Evolutionary conservation across 2,888 invertebrate species (phyloP).

Genomic region (Pterostichus madidus): DNA sequence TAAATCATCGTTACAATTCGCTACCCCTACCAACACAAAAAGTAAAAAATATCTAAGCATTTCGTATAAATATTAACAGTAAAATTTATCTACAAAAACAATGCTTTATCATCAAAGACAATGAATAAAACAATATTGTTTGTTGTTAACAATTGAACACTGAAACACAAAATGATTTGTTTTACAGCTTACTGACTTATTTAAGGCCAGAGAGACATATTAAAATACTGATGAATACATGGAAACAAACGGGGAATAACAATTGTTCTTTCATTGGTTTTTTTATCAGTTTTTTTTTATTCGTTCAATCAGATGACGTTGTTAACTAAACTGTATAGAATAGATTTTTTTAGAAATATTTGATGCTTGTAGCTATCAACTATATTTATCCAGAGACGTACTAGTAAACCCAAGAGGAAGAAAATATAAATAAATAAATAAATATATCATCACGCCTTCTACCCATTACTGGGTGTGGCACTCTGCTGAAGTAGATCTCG

Average conservation of each 20-base stretch:
- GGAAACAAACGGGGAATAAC: constrained; percentile 20
- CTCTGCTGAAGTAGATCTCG: no score
- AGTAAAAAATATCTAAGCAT: neutral
- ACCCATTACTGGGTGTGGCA: no score
- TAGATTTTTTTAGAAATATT: no score
- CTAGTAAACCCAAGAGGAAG: no score
- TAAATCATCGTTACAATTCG: neutral
- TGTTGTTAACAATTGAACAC: neutral
- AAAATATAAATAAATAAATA: no score
- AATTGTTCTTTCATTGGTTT: constrained; percentile 19
- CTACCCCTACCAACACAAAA: neutral
- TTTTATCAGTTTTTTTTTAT: constrained; percentile 27
- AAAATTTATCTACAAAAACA: no score
- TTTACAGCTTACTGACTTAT: neutral
- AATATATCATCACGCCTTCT: no score
- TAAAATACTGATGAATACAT: neutral
- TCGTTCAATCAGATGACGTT: constrained; percentile 9
- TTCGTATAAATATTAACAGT: neutral
- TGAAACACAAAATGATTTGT: neutral
- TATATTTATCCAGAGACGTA: no score
- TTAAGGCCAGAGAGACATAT: neutral
- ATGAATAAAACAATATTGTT: neutral
- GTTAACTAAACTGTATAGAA: neutral
- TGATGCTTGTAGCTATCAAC: no score
- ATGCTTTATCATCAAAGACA: neutral